Evolutionary conservation across 2,888 invertebrate species (phyloP).

Genomic region (Chloromyia formosa): DNA sequence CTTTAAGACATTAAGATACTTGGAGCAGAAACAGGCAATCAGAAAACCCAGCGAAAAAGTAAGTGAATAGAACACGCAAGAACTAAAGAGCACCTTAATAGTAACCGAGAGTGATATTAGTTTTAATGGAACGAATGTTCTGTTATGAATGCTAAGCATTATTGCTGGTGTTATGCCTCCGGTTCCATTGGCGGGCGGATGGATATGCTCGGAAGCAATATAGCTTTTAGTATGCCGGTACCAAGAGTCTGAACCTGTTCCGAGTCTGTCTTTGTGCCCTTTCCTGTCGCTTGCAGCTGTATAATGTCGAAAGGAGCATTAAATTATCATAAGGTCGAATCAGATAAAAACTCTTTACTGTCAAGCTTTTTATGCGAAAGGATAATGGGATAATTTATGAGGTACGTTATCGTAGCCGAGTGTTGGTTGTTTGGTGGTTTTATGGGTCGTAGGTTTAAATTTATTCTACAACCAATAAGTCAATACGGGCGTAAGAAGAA

Average conservation of each 20-base stretch:
- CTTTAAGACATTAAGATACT: conserved; percentile 37
- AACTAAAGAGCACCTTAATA: conserved; percentile 35
- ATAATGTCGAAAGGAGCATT: conserved; percentile 13
- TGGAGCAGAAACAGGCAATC: conserved; percentile 12
- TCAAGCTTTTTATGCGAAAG: conserved; percentile 18
- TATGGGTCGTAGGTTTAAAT: not conserved
- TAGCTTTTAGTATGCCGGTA: not conserved
- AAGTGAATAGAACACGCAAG: not conserved
- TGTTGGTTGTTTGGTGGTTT: not conserved
- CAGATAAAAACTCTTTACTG: conserved; percentile 36
- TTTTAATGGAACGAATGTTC: conserved; percentile 42
- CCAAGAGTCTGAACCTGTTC: not conserved
- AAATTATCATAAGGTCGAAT: conserved; percentile 34
- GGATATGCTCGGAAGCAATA: conserved; percentile 22
- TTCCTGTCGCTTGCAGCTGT: not conserved
- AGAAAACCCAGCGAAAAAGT: not conserved
- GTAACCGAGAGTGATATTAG: conserved; percentile 43
- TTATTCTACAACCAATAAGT: too few species aligned
- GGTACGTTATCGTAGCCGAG: not conserved
- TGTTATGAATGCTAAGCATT: conserved; percentile 42
- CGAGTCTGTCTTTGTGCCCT: too few species aligned
- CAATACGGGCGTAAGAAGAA: too few species aligned
- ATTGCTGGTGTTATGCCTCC: conserved; percentile 16
- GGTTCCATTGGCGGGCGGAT: not conserved
- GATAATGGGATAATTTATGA: conserved; percentile 32